Evolutionary conservation across 2,888 invertebrate species (phyloP), one percentile per base, ranked within the genome.

Genomic region (Dascillus cervinus): DNA sequence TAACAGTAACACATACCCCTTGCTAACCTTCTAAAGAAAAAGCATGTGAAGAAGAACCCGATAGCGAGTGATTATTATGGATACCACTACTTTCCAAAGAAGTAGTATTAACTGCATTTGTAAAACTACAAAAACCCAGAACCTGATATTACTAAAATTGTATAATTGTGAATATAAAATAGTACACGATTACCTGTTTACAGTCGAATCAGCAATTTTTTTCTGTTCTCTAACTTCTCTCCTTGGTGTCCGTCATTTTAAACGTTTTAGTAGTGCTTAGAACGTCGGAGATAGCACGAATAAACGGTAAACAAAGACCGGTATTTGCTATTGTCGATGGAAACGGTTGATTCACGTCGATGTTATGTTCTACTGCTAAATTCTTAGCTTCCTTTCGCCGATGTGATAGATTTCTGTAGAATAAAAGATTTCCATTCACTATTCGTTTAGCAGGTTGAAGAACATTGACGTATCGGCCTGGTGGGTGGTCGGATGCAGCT

Each of bases 301-400:
- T 4, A n/a, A 22, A 22, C 22, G 22, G 22, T 3, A 22, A 4
- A 11, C 11, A 4, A 11, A 22, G n/a, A n/a, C 4, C 22, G 3
- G 22, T 22, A 11, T 22, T 22, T n/a, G n/a, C n/a, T 3, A 22
- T 22, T 4, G 22, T 22, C 4, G 22, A 22, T 22, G 22, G 22
- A 8, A 22, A 22, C 4, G 22, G 22, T 11, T 22, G 4, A n/a
- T 22, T 8, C 4, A 11, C 9, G n/a, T 10, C 3, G 4, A 22
- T 22, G 22, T n/a, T 22, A 11, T 22, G 22, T 10, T 22, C 22
- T 3, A 22, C 4, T 10, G 22, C 22, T 3, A 22, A 8, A 8
- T 22, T 22, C n/a, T 22, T 22, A 3, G 22, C 22, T 22, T 22
- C 22, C 3, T 4, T 4, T 8, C 22, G 23, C 9, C 23, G 11